Evolutionary conservation across 2,797 vertebrate genomes (phyloP).

Genomic region (Anas acuta): DNA sequence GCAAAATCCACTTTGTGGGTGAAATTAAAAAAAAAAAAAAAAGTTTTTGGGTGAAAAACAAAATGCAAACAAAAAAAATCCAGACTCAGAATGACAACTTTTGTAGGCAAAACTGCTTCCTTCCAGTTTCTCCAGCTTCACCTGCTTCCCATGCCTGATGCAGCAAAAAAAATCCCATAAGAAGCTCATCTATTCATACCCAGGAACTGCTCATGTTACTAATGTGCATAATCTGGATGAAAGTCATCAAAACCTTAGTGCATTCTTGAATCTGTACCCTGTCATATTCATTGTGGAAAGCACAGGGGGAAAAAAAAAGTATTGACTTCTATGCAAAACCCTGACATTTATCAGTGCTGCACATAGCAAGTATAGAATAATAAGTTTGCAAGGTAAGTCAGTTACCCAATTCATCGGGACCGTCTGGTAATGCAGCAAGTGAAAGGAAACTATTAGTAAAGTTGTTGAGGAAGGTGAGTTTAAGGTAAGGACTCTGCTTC

Average conservation of each 20-base stretch:
- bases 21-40: neutral
- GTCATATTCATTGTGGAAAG: neutral
- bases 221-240: conserved; percentile 6
- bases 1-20: neutral
- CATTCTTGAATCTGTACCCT: conserved; percentile 11
- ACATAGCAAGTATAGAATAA: neutral
- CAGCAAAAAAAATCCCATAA: conserved; percentile 15
- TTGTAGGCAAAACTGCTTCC: conserved; percentile 21
- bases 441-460: neutral
- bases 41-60: neutral
- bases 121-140: conserved; percentile 20
- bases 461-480: neutral
- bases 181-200: conserved; percentile 12
- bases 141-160: conserved; percentile 13
- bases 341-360: neutral
- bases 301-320: neutral
- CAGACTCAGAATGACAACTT: neutral
- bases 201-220: conserved; percentile 16
- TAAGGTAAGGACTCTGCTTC: neutral
- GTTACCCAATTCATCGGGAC: neutral
- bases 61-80: neutral
- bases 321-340: neutral
- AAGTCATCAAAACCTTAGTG: neutral
- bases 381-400: neutral
- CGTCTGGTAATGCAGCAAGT: neutral